Evolutionary conservation across 2,888 invertebrate genomes (phyloP), one percentile per base, ranked within the genome.

Genomic region (Mythimna pallens): DNA sequence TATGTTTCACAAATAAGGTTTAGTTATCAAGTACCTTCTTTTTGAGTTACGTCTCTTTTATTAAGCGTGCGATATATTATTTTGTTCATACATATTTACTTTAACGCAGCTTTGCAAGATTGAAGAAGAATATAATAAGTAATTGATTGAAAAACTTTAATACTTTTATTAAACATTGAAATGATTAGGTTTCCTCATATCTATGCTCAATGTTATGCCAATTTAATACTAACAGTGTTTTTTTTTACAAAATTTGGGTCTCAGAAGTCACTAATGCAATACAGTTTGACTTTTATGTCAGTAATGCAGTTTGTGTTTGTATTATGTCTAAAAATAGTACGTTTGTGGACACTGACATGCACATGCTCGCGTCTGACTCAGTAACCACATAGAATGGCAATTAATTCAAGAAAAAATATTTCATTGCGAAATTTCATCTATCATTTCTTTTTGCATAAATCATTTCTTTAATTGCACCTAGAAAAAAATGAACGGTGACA

Each of bases 11-110:
- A 25, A 30, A 30, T 30, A 30, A 30, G 30, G 30, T 30, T 30
- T 3, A 30, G 30, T 30, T 30, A 3, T 3, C 30, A 30, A 30
- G 3, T 30, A 30, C 30, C 30, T 3, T 30, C 30, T 30, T 30
- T 30, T 30, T 30, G 30, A 30, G 30, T 30, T 30, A 30, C 30
- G 30, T 30, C 30, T 30, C 30, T 30, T 30, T 30, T 2, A 30
- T 30, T 30, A 30, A 30, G 30, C 30, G 2, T 30, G 3, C 30
- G 30, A 30, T 30, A 30, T 30, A 30, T 30, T 30, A 72, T 57
- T 55, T 72, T 67, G 36, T 77, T 70, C 61, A 82, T 76, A 76
- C 73, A 73, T 82, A 81, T 76, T 61, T 69, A 36, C 65, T 67
- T 5, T 61, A 66, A 69, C n/a, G 8, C 65, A 71, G 65, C 30